phyloP scores from a whole-genome alignment of 1,140 invertebrate genomes.

The Cyclargus thomasi region DNA sequence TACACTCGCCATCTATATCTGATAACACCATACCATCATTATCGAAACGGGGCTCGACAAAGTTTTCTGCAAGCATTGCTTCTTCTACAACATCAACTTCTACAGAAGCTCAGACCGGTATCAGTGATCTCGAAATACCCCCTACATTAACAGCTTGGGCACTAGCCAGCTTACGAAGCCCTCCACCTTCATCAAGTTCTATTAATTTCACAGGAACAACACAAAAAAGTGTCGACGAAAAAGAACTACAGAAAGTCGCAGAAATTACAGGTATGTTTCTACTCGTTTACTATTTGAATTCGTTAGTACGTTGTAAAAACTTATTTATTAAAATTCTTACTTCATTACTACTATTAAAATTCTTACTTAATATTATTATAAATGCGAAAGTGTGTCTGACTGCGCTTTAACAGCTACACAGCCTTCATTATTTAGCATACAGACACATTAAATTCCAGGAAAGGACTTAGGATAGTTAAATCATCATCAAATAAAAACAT shows the following conservation, averaged over 20 bases:
- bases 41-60: slow-evolving; percentile 62
- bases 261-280: slow-evolving; percentile 44
- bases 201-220: slow-evolving; percentile 42
- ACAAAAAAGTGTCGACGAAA: slow-evolving; percentile 55
- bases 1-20: slow-evolving; percentile 56
- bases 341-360: too few relatives aligned
- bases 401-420: too few relatives aligned
- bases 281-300: too few relatives aligned
- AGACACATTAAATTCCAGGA: too few relatives aligned
- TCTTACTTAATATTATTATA: too few relatives aligned
- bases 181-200: slow-evolving; percentile 40
- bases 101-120: slow-evolving; percentile 32
- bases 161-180: slow-evolving; percentile 51
- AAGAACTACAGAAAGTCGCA: slow-evolving; percentile 60
- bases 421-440: too few relatives aligned
- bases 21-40: slow-evolving; percentile 63
- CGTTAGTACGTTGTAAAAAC: too few relatives aligned
- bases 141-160: slow-evolving; percentile 64
- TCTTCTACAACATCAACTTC: slow-evolving; percentile 35
- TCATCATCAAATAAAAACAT: not conserved
- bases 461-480: too few relatives aligned
- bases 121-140: slow-evolving; percentile 58
- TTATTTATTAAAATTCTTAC: too few relatives aligned
- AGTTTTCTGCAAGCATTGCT: slow-evolving; percentile 43
- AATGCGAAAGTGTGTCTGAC: too few relatives aligned